A percentile compares a stretch with the other conserved stretches of the same genome.
phyloP scores from a whole-genome alignment of 2,797 vertebrate genomes.

The Microctenopoma steveboyesi region DNA sequence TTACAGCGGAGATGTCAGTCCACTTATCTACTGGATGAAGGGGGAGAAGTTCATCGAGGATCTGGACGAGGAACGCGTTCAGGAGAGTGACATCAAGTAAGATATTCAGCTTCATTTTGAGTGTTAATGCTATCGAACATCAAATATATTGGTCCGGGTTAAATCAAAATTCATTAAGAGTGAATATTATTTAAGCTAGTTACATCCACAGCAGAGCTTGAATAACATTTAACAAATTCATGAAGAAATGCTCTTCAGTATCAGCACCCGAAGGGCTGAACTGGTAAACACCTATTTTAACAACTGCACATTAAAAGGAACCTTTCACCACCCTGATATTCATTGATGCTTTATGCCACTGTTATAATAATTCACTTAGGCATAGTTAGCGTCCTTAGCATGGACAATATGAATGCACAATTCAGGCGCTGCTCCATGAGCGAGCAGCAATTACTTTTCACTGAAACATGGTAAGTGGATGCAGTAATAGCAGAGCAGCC shows the following conservation, averaged over 20 bases:
- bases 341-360: conserved; percentile 59
- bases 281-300: conserved; percentile 48
- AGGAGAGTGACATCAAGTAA: conserved; percentile 97
- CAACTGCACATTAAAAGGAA: conserved; percentile 35
- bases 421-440: conserved; percentile 31
- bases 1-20: conserved; percentile 94
- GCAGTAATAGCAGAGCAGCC: conserved; percentile 27
- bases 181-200: neutral
- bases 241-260: conserved; percentile 26
- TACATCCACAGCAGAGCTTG: neutral
- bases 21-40: conserved; percentile 99
- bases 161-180: neutral
- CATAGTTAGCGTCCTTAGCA: conserved; percentile 63
- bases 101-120: conserved; percentile 19
- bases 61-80: conserved; percentile 93
- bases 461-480: conserved; percentile 15
- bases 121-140: neutral
- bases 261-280: conserved; percentile 3
- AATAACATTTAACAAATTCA: conserved; percentile 31
- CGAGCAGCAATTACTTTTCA: conserved; percentile 17
- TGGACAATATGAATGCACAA: conserved; percentile 44
- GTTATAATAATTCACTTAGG: conserved; percentile 66
- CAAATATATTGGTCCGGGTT: neutral
- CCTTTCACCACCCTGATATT: conserved; percentile 33
- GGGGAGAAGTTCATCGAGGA: conserved; percentile 99